Percentiles rank a stretch among this genome's conserved stretches.
Evolutionary conservation across 2,888 invertebrate genomes (phyloP).

Genomic region (Chelonus formosanus): DNA sequence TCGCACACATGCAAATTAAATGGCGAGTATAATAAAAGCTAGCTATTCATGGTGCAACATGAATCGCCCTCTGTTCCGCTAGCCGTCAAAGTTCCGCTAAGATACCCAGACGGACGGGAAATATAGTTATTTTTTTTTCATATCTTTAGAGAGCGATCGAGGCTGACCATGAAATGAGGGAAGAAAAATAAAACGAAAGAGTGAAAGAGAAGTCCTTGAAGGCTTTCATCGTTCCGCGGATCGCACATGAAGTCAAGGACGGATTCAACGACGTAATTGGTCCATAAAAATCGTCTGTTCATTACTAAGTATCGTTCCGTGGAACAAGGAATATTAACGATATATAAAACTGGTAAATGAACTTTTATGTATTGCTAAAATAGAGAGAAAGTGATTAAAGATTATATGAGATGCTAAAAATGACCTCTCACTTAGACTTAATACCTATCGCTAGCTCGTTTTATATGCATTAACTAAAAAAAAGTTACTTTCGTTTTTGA

Average conservation of each 20-base stretch:
- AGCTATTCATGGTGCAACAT: slow-evolving; percentile 55
- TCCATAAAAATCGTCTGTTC: slow-evolving; percentile 1
- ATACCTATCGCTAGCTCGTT: no score
- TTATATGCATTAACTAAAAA: no score
- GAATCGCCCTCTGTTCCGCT: slow-evolving; percentile 55
- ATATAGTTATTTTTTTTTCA: slow-evolving; percentile 1
- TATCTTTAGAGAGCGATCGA: slow-evolving; percentile 57
- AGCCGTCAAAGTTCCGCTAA: slow-evolving; percentile 15
- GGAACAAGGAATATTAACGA: slow-evolving; percentile 24
- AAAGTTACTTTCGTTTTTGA: no score
- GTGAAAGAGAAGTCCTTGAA: slow-evolving; percentile 1
- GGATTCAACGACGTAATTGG: slow-evolving; percentile 4
- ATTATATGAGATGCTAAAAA: no score
- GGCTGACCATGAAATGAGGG: slow-evolving; percentile 53
- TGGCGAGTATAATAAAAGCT: slow-evolving; percentile 28
- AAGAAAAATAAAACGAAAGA: slow-evolving; percentile 12
- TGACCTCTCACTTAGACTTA: no score
- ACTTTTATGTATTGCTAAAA: slow-evolving; percentile 1
- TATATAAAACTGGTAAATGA: slow-evolving; percentile 3
- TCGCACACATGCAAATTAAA: slow-evolving; percentile 22
- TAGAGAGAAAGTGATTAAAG: background rate
- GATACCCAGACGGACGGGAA: slow-evolving; percentile 14
- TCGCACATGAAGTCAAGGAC: slow-evolving; percentile 10
- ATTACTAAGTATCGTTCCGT: slow-evolving; percentile 12
- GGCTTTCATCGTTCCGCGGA: slow-evolving; percentile 29